These are phyloP conservation scores for Drosophila ercepeae DNA, from an alignment of 1,140 invertebrate genomes.

Conservation along the genomic window DNA sequence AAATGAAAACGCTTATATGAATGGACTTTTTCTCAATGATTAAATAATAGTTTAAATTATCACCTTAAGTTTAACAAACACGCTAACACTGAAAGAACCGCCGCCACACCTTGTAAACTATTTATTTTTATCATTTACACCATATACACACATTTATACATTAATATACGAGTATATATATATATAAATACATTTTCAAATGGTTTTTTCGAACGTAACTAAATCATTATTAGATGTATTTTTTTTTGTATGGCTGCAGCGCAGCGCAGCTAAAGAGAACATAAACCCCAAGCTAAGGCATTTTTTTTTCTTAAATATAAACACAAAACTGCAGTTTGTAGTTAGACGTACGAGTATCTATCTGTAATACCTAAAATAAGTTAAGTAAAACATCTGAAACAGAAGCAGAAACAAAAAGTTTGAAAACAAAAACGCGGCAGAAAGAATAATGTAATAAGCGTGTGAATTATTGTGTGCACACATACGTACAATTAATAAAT, in stretches of 20 bases:
- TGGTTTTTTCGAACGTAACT: conserved; percentile 27
- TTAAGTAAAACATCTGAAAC: conserved; percentile 30
- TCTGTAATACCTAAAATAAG: conserved; percentile 61
- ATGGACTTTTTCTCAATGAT: conserved; percentile 75
- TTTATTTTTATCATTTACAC: conserved; percentile 48
- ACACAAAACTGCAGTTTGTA: conserved; percentile 59
- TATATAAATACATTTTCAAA: conserved; percentile 27
- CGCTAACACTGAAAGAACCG: conserved; percentile 25
- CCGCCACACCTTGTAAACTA: conserved; percentile 53
- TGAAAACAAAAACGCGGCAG: neutral
- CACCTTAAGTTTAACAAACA: conserved; percentile 37
- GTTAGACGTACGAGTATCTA: conserved; percentile 54
- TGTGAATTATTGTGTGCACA: conserved; percentile 4
- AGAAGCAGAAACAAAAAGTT: neutral
- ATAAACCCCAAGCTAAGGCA: conserved; percentile 47
- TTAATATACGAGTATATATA: too few relatives aligned
- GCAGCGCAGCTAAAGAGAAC: conserved; percentile 18
- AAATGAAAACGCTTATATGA: conserved; percentile 77
- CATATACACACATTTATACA: conserved; percentile 6
- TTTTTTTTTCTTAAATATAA: conserved; percentile 42
- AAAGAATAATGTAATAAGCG: neutral
- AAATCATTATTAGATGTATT: conserved; percentile 3
- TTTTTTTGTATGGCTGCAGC: conserved; percentile 39
- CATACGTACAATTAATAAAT: conserved; percentile 39
- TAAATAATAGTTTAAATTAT: conserved; percentile 54